Evolutionary conservation across 1,140 invertebrate species (phyloP), one percentile per base, ranked within the genome.

Genomic region (Saccostrea echinata): DNA sequence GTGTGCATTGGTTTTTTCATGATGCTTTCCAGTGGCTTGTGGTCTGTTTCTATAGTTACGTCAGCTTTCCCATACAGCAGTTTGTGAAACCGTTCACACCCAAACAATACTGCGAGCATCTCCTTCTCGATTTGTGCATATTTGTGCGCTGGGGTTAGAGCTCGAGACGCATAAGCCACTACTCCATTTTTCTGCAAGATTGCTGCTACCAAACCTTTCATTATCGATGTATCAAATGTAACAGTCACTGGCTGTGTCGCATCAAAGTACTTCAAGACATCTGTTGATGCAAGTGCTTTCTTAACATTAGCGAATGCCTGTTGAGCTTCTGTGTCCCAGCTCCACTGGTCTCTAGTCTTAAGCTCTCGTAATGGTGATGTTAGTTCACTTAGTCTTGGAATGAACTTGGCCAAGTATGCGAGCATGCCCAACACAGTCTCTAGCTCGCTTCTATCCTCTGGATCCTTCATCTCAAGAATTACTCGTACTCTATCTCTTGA

Each of bases 71-170:
- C 90, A 68, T 91, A 95, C 87, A 87, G 90, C 85, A 53, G n/a
- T 86, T 57, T 91, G 80, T 96, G 93, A 92, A 96, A 96, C 89
- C 94, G 94, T 84, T 94, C 92, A 24, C 96, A 93, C 8, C 94
- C 95, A 92, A 94, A 96, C 6, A 96, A 90, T 11, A 96, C 94
- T 11, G 95, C 95, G 11, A 96, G 89, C 8, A 95, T 95, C 92
- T 96, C 96, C 91, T 95, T 91, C 90, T 96, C 95, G 0, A 96
- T 94, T 91, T 96, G 95, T 21, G 88, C 88, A 82, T 88, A 91
- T 52, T 57, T 8, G 94, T 57, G 95, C 84, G 89, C 93, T 86
- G 24, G 90, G 92, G 27, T 94, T 12, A 96, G 88, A 11, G 94
- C 91, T 51, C 94, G 86, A 6, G 95, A 96, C 55, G 52, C 30